phyloP scores from a whole-genome alignment of 2,888 invertebrate species.

The Calliphora vomitoria region DNA sequence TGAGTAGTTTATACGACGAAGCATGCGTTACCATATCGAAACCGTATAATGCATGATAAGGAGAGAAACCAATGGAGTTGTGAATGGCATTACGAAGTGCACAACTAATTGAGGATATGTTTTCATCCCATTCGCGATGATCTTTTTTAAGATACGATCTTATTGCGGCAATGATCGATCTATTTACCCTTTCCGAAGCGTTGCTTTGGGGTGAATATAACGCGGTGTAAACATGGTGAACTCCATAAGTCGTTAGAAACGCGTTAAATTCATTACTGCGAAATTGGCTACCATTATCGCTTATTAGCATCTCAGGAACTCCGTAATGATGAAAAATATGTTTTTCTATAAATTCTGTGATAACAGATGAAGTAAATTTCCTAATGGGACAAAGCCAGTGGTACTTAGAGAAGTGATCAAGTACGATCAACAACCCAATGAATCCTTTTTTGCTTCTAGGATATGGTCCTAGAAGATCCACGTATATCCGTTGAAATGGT shows the following conservation, averaged over 20 bases:
- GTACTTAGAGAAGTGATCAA: neutral
- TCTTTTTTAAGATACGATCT: no score
- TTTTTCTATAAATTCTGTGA: neutral
- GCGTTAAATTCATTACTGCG: neutral
- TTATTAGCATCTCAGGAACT: no score
- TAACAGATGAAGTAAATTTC: neutral
- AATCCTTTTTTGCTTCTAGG: conserved; percentile 31
- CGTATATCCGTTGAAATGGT: conserved; percentile 13
- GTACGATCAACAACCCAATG: conserved; percentile 19
- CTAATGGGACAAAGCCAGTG: neutral
- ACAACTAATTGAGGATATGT: no score
- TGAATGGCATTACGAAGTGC: no score
- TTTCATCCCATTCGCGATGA: no score
- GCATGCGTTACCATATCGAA: no score
- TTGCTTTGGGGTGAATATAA: neutral
- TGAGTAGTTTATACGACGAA: no score
- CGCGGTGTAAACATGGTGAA: neutral
- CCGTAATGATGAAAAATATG: neutral
- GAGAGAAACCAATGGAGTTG: no score
- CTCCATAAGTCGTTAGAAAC: neutral
- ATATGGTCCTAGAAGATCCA: conserved; percentile 32
- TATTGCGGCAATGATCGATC: no score
- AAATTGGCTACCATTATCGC: no score
- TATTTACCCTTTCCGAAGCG: neutral
- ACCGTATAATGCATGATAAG: no score